These are phyloP conservation scores for Deilephila elpenor DNA, from an alignment of 2,888 invertebrate genomes.

Conservation along the genomic window DNA sequence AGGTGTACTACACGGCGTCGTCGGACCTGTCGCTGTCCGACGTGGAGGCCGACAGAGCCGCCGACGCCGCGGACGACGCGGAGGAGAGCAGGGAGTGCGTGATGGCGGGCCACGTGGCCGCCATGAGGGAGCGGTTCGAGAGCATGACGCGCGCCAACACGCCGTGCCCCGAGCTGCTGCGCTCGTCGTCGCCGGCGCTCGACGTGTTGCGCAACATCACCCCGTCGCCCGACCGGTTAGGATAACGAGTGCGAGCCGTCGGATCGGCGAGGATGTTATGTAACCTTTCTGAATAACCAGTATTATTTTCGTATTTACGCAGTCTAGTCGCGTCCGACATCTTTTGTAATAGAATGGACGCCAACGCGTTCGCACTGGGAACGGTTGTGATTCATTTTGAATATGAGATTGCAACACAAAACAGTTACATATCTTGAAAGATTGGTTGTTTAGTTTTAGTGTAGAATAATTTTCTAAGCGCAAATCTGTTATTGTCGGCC, in stretches of 20 bases:
- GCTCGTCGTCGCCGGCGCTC: constrained; percentile 63
- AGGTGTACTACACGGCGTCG: constrained; percentile 77
- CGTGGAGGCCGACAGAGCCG: constrained; percentile 52
- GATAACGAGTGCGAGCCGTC: constrained; percentile 36
- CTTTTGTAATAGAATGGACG: constrained; percentile 51
- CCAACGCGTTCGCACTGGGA: constrained; percentile 34
- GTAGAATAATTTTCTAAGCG: constrained; percentile 29
- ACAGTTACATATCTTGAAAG: constrained; percentile 70
- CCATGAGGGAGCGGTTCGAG: constrained; percentile 80
- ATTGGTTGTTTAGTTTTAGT: constrained; percentile 63
- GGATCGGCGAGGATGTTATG: not conserved
- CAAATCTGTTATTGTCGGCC: constrained; percentile 37
- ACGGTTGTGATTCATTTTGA: constrained; percentile 67
- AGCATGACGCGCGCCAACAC: constrained; percentile 78
- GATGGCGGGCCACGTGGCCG: constrained; percentile 80
- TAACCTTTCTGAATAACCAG: not conserved
- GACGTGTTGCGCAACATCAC: constrained; percentile 67
- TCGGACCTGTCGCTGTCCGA: constrained; percentile 75
- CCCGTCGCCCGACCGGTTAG: constrained; percentile 69
- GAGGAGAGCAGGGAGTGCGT: constrained; percentile 64
- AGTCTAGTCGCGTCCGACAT: constrained; percentile 49
- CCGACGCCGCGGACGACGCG: constrained; percentile 47
- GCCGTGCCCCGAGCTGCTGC: constrained; percentile 67
- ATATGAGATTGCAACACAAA: constrained; percentile 38
- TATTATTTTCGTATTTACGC: constrained; percentile 47